Base-by-base conservation (phyloP, 2,797 vertebrate genomes). In the Sebastes matsubarae region DNA sequence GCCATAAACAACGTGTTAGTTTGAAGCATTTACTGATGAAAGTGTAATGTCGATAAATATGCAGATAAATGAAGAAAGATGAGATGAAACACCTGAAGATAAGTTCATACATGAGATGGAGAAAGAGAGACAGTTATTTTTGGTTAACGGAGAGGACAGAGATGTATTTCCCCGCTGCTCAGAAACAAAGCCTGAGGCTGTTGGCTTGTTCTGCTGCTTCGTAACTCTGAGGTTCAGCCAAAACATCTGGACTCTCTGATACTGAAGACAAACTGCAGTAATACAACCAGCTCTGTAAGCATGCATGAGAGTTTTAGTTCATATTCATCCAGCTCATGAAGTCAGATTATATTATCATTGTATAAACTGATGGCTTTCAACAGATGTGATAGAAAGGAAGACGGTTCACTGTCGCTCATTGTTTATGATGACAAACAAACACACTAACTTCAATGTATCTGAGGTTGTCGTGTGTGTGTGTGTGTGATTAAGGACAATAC, bases 221-320 rank as follows among this genome's bases (percentile, higher is more conserved):
- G 27, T 18, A 50, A 65, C 72, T 55, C 38, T 38, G 36, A 76
- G 34, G 42, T 66, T 78, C 69, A 64, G 85, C 85, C 81, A 83
- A 75, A 81, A 87, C 87, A 87, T 87, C 81, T 88, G 83, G 64
- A 20, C 0, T 5, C 64, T 4, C 64, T 4, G 75, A 80, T 69
- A 20, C 78, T 58, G 42, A 59, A 42, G 68, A 77, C 72, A 27
- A 18, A 1, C 76, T 70, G 67, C 55, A 46, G 7, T 42, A 68
- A 75, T 13, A 46, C 6, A 74, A 84, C 58, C 11, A 5, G 10
- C 72, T 69, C 61, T n/a, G 60, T 36, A 36, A 58, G 50, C 0
- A 2, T 10, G 18, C 14, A 3, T 32, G 12, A 8, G 46, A 6
- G 4, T 34, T 27, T 75, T 34, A 30, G 8, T 61, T 79, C n/a